Conservation (phyloP, 2,113 vertebrate genomes). For the Ciconia stormi region DNA sequence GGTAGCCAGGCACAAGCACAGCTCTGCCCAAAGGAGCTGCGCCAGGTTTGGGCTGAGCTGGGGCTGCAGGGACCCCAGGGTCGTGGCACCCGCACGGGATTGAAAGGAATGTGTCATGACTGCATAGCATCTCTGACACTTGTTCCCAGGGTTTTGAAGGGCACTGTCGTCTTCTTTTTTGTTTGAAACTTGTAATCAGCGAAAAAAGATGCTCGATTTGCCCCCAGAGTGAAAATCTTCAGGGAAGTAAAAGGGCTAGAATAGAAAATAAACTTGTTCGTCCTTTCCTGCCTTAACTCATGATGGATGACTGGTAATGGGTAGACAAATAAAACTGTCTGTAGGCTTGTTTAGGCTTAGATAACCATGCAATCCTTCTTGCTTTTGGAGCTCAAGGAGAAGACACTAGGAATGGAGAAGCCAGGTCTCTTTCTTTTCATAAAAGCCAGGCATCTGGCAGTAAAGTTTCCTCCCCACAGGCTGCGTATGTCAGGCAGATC, state of each 20-base stretch:
- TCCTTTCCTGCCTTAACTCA: neutral
- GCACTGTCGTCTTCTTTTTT: neutral
- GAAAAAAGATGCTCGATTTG: neutral
- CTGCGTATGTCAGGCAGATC: neutral
- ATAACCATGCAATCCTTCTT: neutral
- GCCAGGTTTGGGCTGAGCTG: neutral
- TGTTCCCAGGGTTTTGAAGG: neutral
- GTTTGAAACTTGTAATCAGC: neutral
- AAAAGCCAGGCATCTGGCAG: neutral
- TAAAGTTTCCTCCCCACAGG: neutral
- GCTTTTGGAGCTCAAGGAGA: neutral
- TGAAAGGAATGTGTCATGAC: neutral
- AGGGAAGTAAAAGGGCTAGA: neutral
- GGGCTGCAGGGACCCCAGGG: neutral
- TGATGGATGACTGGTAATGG: neutral
- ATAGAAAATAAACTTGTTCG: neutral
- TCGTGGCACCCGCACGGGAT: rapidly evolving
- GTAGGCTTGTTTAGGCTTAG: neutral
- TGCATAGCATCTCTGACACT: neutral
- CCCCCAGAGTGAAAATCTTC: neutral
- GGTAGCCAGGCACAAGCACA: neutral
- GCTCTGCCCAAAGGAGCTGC: neutral
- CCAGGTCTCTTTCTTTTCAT: neutral
- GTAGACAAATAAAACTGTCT: neutral
- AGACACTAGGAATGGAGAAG: neutral